Evolutionary conservation across 2,113 vertebrate genomes (phyloP).

Genomic region (Serilophus lunatus): DNA sequence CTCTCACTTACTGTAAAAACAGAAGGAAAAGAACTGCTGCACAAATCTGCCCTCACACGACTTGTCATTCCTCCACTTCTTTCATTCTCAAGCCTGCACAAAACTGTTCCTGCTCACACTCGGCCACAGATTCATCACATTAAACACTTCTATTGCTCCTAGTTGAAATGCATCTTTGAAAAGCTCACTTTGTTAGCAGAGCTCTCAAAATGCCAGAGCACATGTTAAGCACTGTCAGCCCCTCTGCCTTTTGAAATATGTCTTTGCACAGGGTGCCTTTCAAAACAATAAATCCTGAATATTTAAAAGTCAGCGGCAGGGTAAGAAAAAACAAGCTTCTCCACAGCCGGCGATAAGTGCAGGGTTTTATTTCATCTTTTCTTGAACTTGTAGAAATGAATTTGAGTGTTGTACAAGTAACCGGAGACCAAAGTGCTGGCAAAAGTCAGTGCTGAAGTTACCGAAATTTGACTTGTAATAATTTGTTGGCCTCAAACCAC

Average conservation of each 20-base stretch:
- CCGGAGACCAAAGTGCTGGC: neutral
- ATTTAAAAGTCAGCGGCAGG: neutral
- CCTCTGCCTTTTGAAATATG: neutral
- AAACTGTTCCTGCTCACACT: neutral
- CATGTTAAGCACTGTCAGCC: neutral
- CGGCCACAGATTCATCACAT: neutral
- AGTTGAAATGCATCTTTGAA: neutral
- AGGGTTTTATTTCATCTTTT: neutral
- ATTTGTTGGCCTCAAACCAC: neutral
- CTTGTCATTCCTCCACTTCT: neutral
- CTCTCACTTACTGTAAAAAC: constrained; percentile 6
- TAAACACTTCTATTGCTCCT: neutral
- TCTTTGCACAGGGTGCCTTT: neutral
- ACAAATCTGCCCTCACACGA: neutral
- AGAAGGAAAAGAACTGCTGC: neutral
- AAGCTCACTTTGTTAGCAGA: neutral
- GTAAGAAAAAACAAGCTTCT: neutral
- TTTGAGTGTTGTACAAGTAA: neutral
- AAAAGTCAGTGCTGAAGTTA: neutral
- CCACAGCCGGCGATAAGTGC: neutral
- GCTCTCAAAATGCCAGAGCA: neutral
- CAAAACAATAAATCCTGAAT: constrained; percentile 21
- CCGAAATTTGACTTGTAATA: constrained; percentile 1
- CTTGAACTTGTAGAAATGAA: neutral
- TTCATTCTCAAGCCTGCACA: neutral